Conservation (phyloP, 2,113 vertebrate genomes). For the Anguilla rostrata region DNA sequence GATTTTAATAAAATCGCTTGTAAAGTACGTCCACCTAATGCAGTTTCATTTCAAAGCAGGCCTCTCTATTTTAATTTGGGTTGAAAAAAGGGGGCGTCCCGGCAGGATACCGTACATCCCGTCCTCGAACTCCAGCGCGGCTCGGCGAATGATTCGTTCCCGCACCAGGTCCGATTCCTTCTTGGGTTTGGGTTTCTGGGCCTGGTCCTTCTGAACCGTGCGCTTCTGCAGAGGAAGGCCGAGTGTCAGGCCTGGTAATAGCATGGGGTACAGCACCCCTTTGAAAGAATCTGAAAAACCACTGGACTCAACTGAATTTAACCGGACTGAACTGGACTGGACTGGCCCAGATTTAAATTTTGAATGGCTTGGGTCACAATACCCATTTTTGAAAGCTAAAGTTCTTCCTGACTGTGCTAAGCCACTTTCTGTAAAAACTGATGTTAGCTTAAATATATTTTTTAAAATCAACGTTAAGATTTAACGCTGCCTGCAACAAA, state of each 20-base stretch:
- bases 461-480: too few species aligned
- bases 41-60: not conserved
- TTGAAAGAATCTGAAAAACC: not conserved
- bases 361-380: too few species aligned
- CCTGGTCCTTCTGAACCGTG: conserved; percentile 66
- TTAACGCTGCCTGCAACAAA: too few species aligned
- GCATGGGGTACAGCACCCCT: not conserved
- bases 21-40: not conserved
- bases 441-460: too few species aligned
- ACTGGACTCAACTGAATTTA: not conserved
- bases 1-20: not conserved
- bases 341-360: too few species aligned
- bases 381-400: too few species aligned
- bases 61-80: not conserved
- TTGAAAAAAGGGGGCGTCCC: not conserved
- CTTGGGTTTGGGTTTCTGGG: conserved; percentile 56
- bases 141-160: conserved; percentile 80
- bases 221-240: conserved; percentile 68
- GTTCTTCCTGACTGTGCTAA: too few species aligned
- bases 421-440: too few species aligned
- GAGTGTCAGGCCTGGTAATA: not conserved
- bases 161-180: conserved; percentile 67
- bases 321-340: not conserved
- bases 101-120: conserved; percentile 90
- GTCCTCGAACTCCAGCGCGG: conserved; percentile 82